These are phyloP conservation scores for Siphamia tubifer DNA, from an alignment of 2,113 vertebrate species.

Conservation along the genomic window DNA sequence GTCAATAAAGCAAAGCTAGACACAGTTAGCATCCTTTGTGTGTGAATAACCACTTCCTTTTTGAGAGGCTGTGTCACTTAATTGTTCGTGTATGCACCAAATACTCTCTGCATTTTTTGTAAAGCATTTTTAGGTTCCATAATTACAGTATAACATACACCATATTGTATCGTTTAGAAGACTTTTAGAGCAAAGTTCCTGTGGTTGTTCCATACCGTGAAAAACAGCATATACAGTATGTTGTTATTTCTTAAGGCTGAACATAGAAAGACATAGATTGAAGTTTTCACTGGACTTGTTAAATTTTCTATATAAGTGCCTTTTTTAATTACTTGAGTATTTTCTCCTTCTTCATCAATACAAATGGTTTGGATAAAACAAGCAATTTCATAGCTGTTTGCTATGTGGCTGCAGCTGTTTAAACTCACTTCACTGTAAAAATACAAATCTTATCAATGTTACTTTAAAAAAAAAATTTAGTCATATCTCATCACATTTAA, in stretches of 20 bases:
- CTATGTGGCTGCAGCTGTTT: too few species aligned
- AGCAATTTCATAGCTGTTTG: too few species aligned
- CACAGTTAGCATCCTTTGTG: not conserved
- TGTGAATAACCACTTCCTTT: not conserved
- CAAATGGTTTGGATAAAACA: too few species aligned
- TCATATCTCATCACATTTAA: too few species aligned
- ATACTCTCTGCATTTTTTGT: constrained; percentile 17
- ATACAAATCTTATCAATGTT: too few species aligned
- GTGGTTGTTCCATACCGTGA: constrained; percentile 10
- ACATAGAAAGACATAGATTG: not conserved
- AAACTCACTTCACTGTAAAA: too few species aligned
- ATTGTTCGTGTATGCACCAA: not conserved
- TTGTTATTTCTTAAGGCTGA: constrained; percentile 3
- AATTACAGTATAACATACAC: constrained; percentile 21
- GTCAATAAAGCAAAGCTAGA: constrained; percentile 6
- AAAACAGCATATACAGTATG: constrained; percentile 17
- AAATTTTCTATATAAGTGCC: not conserved
- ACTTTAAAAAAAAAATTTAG: too few species aligned
- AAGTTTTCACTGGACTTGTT: not conserved
- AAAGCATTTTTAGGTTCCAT: constrained; percentile 4
- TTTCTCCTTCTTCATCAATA: too few species aligned
- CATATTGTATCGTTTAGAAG: constrained; percentile 10
- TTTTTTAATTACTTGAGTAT: too few species aligned
- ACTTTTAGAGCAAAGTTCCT: not conserved
- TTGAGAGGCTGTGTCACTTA: not conserved